phyloP scores from a whole-genome alignment of 2,888 invertebrate genomes.

The Gerosis bhagava region DNA sequence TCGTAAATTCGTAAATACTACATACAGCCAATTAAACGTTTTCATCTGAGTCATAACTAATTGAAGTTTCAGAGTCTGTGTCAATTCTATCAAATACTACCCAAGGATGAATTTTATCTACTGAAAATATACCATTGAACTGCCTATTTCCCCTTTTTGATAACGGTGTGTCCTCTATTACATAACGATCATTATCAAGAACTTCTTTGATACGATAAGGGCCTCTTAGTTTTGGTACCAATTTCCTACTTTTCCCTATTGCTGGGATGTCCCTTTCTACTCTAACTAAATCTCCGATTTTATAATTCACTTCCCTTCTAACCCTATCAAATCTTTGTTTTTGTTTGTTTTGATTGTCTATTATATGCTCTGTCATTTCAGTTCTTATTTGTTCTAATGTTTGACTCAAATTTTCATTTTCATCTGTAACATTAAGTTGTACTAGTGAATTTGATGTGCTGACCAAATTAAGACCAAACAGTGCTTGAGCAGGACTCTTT shows the following conservation, averaged over 20 bases:
- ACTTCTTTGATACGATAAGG: conserved; percentile 6
- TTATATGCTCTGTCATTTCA: conserved; percentile 6
- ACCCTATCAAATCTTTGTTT: conserved; percentile 1
- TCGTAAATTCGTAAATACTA: too few species aligned
- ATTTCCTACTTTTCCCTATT: conserved; percentile 3
- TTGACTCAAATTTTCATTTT: not conserved
- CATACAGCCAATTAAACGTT: not conserved
- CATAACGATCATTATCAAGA: conserved; percentile 9
- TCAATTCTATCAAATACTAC: conserved; percentile 2
- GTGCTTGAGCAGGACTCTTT: conserved; percentile 4
- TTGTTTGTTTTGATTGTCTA: not conserved
- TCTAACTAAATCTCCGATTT: conserved; percentile 7
- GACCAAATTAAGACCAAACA: conserved; percentile 6
- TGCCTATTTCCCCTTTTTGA: conserved; percentile 3
- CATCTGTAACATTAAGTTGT: conserved; percentile 2
- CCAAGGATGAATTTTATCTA: conserved; percentile 13
- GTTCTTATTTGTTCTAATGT: not conserved
- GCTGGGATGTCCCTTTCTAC: conserved; percentile 9
- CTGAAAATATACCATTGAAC: conserved; percentile 6
- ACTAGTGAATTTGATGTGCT: conserved; percentile 4
- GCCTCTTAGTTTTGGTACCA: conserved; percentile 5
- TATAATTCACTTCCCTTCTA: not conserved
- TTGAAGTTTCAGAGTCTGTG: not conserved
- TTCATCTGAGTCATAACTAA: not conserved
- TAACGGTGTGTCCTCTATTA: conserved; percentile 13